Conservation (phyloP, 2,888 invertebrate species). For the Parelbella ahira region DNA sequence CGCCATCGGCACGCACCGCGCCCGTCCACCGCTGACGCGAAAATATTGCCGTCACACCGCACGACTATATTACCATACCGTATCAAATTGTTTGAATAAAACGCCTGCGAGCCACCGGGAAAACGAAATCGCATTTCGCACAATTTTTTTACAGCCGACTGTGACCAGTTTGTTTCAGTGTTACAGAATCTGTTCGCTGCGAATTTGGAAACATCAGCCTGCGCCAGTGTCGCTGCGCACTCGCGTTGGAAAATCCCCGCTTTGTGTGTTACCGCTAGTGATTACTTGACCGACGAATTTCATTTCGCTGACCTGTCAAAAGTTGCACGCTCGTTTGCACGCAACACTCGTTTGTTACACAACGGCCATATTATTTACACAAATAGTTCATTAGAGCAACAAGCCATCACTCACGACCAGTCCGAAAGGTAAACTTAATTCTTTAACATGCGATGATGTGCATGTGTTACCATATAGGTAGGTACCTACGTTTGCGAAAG, state of each 20-base stretch:
- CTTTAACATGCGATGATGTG: constrained; percentile 7
- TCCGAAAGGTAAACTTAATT: constrained; percentile 13
- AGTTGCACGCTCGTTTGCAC: constrained; percentile 16
- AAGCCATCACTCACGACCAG: constrained; percentile 22
- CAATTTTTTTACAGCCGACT: too few species aligned
- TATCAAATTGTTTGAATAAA: too few species aligned
- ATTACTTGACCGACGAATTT: constrained; percentile 5
- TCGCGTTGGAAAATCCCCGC: too few species aligned
- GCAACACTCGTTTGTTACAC: constrained; percentile 22
- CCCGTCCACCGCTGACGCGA: constrained; percentile 39
- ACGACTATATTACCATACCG: constrained; percentile 1
- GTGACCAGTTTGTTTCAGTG: too few species aligned
- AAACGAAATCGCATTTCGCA: too few species aligned
- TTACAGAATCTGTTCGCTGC: too few species aligned
- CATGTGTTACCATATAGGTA: too few species aligned
- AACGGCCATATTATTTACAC: constrained; percentile 24
- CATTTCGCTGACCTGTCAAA: constrained; percentile 9
- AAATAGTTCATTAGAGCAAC: constrained; percentile 25
- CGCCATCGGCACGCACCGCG: constrained; percentile 37
- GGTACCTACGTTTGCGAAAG: too few species aligned
- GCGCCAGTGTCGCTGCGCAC: too few species aligned
- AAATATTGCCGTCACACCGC: constrained; percentile 40
- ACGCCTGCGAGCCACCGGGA: too few species aligned
- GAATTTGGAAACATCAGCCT: too few species aligned
- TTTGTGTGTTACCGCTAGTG: too few species aligned